Evolutionary conservation across 35 echinoderm and acorn worm genomes (phyloP), one percentile per base, ranked within the genome.

Genomic region (Apostichopus japonicus): DNA sequence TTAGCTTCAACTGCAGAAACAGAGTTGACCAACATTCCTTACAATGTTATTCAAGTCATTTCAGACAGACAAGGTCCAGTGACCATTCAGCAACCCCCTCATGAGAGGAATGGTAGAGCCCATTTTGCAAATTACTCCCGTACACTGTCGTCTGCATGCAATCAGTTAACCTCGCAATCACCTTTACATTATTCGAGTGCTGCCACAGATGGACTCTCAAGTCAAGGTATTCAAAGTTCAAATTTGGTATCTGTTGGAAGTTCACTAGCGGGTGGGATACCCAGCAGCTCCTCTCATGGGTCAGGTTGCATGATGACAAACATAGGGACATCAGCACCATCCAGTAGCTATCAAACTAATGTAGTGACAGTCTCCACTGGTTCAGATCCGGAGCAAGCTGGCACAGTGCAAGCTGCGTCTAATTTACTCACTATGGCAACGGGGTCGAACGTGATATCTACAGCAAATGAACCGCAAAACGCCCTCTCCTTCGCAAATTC

Each of bases 11-110:
- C 86, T 53, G 13, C n/a, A 54, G 86, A 72, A 65, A 19, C 44
- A 65, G 86, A 51, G 44, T 33, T 54, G 4, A 22, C 62, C 13
- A 89, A 73, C 44, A 65, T 89, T 65, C 86, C 56, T 2, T 73
- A 54, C 33, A 57, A 89, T 53, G 86, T 27, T 3, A 89, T 53
- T 89, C 86, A 89, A 11, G 62, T 27, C 56, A 72, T 89, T 24
- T 56, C 86, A 24, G 86, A 58, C 6, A 5, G 21, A 58, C 24
- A 22, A 22, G 13, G 15, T 17, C 54, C 81, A 23, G 54, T 55
- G 2, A 58, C 16, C 15, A 84, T 57, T 24, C 81, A 84, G 72
- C 61, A 89, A 52, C 17, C 22, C 8, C 22, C 17, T 75, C 71
- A 5, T 75, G 71, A n/a, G 71, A 75, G 71, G 21, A 75, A 75